These are phyloP conservation scores for Cathartes aura DNA, from an alignment of 2,113 vertebrate genomes.

Conservation along the genomic window DNA sequence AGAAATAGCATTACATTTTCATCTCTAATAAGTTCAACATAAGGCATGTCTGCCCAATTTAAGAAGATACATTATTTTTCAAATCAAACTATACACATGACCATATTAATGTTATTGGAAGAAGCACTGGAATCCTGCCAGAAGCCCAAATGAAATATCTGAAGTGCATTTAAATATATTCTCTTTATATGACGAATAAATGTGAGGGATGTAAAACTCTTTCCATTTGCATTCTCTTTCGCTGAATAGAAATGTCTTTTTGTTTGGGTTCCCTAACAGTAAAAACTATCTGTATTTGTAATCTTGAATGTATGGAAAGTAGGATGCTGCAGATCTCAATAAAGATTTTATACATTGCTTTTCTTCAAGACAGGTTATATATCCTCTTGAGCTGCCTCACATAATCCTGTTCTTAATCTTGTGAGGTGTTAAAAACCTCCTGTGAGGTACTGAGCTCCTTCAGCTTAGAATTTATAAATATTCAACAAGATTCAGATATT, in stretches of 20 bases:
- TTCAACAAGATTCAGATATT: neutral
- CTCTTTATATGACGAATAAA: neutral
- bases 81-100: neutral
- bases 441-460: neutral
- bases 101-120: neutral
- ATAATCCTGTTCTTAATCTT: slow-evolving; percentile 23
- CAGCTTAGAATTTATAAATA: slow-evolving; percentile 10
- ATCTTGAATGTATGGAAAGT: neutral
- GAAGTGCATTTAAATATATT: neutral
- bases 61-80: neutral
- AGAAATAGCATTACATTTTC: neutral
- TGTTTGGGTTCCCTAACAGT: neutral
- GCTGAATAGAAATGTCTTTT: neutral
- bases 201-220: neutral
- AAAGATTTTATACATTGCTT: neutral
- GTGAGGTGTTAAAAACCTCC: neutral
- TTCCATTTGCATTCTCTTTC: neutral
- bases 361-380: neutral
- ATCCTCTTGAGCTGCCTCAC: neutral
- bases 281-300: neutral
- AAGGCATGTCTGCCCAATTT: neutral
- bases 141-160: neutral
- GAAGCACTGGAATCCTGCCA: neutral
- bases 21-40: neutral
- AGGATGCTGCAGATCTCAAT: neutral